Evolutionary conservation across 2,797 vertebrate species (phyloP).

Genomic region (Botia kubotai): DNA sequence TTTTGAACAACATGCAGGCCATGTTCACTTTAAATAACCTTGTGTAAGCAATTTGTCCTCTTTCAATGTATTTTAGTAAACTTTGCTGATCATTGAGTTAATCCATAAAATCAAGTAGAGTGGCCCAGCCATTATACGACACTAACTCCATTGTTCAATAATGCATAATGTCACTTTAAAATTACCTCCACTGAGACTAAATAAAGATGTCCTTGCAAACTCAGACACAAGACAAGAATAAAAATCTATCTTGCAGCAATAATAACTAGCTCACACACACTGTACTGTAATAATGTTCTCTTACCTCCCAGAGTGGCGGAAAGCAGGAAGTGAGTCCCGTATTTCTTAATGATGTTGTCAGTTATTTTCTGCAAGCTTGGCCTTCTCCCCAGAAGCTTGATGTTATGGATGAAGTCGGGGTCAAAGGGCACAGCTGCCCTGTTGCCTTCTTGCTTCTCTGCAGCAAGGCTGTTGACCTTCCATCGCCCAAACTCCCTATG

Average conservation of each 20-base stretch:
- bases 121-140: conserved; percentile 18
- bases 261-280: neutral
- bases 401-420: conserved; percentile 92
- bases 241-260: conserved; percentile 25
- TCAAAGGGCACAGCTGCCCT: conserved; percentile 89
- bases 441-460: conserved; percentile 87
- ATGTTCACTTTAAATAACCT: neutral
- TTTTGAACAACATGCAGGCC: no score
- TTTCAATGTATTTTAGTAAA: neutral
- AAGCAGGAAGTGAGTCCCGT: conserved; percentile 93
- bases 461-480: conserved; percentile 97
- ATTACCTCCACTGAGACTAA: neutral
- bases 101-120: neutral
- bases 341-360: conserved; percentile 96
- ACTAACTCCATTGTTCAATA: conserved; percentile 31
- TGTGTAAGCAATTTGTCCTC: neutral
- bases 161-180: conserved; percentile 7
- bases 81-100: neutral
- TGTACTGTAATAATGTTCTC: neutral
- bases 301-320: conserved; percentile 97
- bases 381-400: conserved; percentile 90
- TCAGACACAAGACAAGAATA: conserved; percentile 11
- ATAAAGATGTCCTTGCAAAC: conserved; percentile 31
- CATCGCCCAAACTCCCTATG: conserved; percentile 97
- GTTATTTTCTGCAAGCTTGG: conserved; percentile 92